Base-by-base conservation (phyloP, 2,797 vertebrate genomes). In the Gymnoscopelus microlampas region DNA sequence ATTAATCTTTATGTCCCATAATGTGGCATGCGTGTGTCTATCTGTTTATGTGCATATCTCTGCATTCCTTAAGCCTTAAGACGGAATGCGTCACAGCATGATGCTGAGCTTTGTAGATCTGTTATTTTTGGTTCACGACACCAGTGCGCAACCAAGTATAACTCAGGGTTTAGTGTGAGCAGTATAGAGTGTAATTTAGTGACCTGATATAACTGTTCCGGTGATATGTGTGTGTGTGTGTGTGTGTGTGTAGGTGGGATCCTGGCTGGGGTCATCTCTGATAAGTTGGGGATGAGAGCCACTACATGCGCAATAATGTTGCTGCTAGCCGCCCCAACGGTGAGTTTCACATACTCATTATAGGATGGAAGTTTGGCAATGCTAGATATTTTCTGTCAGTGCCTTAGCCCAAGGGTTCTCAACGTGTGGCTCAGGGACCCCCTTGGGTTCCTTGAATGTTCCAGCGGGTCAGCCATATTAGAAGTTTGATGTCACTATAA, bases 271-370 rank as follows among this genome's bases (percentile, higher is more conserved):
- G 92, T 96, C 64, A 70, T 96, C 75, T 98, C 97, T 0, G 97
- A 99, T 93, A 96, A 95, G 76, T 86, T 92, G 0, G 95, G 91
- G 0, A 95, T 94, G 88, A 92, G 97, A 74, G 97, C 96, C 79
- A 96, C 95, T 80, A 98, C 97, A 0, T 99, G 97, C 91, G 95
- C 95, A 0, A 68, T 94, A 67, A 99, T 99, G 97, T 87, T 99
- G 68, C 92, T 98, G 7, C 3, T 96, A 0, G 96, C 97, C 0
- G 97, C 97, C 72, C 97, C 97, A 4, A 94, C 95, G 78, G 97
- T 99, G 76, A 63, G 96, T 89, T 14, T 15, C 11, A 3, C 11
- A 24, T 32, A 53, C 50, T 19, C 26, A 29, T 54, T n/a, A 54
- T 9, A 54, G 13, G 53, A 23, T 23, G 3, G 39, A 44, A 44